These are phyloP conservation scores for Plecotus auritus DNA, from an alignment of 2,113 vertebrate species.

Conservation along the genomic window DNA sequence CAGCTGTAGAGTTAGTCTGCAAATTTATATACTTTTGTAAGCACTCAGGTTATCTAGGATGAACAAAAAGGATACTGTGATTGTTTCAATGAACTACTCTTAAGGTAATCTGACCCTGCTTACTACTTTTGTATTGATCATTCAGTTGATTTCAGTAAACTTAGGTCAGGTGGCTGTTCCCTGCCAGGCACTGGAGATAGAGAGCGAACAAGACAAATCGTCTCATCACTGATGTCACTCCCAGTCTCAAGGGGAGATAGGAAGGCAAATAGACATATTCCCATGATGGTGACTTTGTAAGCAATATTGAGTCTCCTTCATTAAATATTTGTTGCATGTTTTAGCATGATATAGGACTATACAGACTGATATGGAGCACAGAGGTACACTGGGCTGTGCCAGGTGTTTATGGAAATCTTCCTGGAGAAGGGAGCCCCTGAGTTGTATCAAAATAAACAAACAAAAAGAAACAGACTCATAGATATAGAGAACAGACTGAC, in stretches of 20 bases:
- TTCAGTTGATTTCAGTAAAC: neutral
- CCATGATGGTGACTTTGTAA: neutral
- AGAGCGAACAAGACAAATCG: neutral
- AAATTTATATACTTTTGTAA: neutral
- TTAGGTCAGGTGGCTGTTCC: neutral
- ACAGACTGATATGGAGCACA: neutral
- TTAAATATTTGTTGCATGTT: neutral
- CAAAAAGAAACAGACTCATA: neutral
- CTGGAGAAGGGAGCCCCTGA: neutral
- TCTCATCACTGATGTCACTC: neutral
- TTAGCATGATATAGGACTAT: neutral
- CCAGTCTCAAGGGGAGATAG: neutral
- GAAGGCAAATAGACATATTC: neutral
- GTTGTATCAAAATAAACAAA: neutral
- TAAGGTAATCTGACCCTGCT: neutral
- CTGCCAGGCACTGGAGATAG: neutral
- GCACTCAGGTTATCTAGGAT: neutral
- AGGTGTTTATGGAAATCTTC: neutral
- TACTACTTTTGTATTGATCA: neutral
- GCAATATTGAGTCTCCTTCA: neutral
- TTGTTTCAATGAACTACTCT: neutral
- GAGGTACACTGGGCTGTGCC: neutral
- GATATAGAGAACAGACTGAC: neutral
- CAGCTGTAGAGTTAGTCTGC: neutral
- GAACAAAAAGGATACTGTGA: neutral